Evolutionary conservation across 2,797 vertebrate genomes (phyloP).

Genomic region (Rhabdomys pumilio): DNA sequence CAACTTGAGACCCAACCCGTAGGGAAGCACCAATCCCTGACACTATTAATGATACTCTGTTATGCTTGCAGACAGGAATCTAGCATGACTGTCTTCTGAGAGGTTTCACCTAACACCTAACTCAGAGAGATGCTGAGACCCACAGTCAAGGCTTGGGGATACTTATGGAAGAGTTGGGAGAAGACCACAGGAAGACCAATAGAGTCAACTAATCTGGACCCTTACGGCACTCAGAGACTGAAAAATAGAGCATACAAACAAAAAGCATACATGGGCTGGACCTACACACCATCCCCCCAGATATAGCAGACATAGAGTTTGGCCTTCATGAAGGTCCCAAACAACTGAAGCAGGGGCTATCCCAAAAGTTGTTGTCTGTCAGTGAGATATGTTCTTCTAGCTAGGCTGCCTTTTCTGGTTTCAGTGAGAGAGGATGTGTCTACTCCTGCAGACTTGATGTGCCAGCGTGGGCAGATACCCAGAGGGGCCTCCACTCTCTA

Average conservation of each 20-base stretch:
- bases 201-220: neutral
- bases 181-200: neutral
- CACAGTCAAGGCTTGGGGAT: neutral
- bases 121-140: neutral
- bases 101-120: neutral
- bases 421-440: neutral
- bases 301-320: neutral
- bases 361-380: neutral
- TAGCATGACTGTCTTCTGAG: neutral
- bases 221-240: neutral
- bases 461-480: neutral
- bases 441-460: neutral
- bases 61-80: neutral
- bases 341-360: neutral
- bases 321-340: neutral
- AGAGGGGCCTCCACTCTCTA: neutral
- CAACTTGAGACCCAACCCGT: neutral
- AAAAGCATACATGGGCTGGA: neutral
- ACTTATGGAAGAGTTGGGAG: neutral
- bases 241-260: neutral
- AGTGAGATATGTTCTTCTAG: neutral
- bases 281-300: neutral
- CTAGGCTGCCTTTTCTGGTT: neutral
- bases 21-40: neutral
- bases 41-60: neutral